These are phyloP conservation scores for Zonotrichia leucophrys DNA, from an alignment of 2,113 vertebrate genomes.

Conservation along the genomic window DNA sequence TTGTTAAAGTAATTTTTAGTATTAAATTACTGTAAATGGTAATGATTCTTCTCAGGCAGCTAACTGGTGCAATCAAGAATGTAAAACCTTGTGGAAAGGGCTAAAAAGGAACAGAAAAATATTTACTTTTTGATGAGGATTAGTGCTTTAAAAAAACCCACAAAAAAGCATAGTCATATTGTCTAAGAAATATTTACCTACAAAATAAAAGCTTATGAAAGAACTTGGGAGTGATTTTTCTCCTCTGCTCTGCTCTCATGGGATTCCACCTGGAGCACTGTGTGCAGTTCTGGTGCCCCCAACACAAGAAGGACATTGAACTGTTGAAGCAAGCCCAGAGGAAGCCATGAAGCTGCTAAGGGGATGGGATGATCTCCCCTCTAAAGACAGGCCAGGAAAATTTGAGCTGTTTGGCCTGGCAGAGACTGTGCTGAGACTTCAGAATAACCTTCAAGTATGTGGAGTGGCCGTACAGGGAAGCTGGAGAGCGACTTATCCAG, in stretches of 20 bases:
- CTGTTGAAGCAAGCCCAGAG: neutral
- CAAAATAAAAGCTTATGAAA: neutral
- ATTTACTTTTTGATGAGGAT: too few relatives aligned
- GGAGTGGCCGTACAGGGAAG: neutral
- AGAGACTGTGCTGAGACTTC: neutral
- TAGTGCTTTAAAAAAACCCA: too few relatives aligned
- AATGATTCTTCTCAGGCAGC: too few relatives aligned
- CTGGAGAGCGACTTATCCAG: accelerated
- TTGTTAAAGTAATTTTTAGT: too few relatives aligned
- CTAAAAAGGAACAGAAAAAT: too few relatives aligned
- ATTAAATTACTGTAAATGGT: too few relatives aligned
- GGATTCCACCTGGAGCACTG: neutral
- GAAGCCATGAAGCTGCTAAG: neutral
- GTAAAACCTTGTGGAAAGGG: too few relatives aligned
- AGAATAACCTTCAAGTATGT: neutral
- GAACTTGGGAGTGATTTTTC: neutral
- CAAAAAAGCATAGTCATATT: neutral
- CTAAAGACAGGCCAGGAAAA: neutral
- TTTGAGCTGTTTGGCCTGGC: neutral
- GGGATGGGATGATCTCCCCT: neutral
- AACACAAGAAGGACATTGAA: neutral
- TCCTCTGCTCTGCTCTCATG: neutral
- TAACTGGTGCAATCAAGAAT: too few relatives aligned
- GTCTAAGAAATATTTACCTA: neutral
- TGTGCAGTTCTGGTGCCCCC: neutral